These are phyloP conservation scores for Campoletis raptor DNA, from an alignment of 2,888 invertebrate species.

Conservation along the genomic window DNA sequence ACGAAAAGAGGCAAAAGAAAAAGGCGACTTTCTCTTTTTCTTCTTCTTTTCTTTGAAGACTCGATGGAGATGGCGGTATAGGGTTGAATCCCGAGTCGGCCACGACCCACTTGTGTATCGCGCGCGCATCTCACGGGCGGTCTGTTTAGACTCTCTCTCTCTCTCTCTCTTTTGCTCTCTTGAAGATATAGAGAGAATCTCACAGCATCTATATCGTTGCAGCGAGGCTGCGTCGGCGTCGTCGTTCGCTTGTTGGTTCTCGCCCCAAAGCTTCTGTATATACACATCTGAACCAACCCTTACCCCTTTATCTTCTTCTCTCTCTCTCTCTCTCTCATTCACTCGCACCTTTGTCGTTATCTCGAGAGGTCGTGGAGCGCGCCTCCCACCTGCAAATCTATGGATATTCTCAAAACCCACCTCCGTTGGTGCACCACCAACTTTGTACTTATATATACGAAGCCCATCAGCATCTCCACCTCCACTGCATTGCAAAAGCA, in stretches of 20 bases:
- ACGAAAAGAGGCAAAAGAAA: not conserved
- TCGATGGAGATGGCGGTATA: conserved; percentile 17
- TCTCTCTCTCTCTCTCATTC: conserved; percentile 69
- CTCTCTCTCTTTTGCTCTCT: conserved; percentile 35
- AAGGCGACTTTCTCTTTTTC: not conserved
- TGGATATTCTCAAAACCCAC: conserved; percentile 29
- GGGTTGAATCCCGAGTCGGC: conserved; percentile 40
- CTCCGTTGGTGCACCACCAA: conserved; percentile 11
- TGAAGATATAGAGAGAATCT: conserved; percentile 44
- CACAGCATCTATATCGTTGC: conserved; percentile 53
- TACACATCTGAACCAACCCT: not conserved
- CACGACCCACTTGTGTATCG: conserved; percentile 80
- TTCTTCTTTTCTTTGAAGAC: not conserved
- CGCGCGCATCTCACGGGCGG: conserved; percentile 72
- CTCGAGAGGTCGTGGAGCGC: conserved; percentile 58
- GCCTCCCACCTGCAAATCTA: conserved; percentile 72
- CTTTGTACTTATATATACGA: not conserved
- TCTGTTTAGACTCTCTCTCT: conserved; percentile 67
- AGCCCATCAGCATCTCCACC: conserved; percentile 59
- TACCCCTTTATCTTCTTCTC: not conserved
- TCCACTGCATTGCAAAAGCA: conserved; percentile 26
- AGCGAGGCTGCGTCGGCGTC: conserved; percentile 67
- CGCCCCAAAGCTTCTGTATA: conserved; percentile 51
- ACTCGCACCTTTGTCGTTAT: conserved; percentile 61
- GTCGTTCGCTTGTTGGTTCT: conserved; percentile 64